Conservation (phyloP, 2,797 vertebrate species). For the Rhinophrynus dorsalis region DNA sequence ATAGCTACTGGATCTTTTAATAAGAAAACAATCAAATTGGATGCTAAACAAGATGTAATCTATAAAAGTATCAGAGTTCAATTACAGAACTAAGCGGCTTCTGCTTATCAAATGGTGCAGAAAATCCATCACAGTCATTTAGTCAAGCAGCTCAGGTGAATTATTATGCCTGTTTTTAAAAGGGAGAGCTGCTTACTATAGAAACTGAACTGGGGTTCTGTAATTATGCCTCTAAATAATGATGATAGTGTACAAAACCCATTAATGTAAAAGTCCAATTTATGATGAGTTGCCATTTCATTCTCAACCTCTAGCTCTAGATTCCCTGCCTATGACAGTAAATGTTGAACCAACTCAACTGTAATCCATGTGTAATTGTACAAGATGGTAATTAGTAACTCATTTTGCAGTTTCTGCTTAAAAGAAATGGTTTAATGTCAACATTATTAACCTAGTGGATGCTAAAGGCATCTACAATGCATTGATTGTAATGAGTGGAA, state of each 20-base stretch:
- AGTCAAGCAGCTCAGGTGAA: neutral
- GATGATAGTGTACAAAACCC: conserved; percentile 22
- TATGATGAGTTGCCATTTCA: conserved; percentile 32
- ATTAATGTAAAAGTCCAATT: conserved; percentile 25
- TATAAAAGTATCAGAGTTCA: neutral
- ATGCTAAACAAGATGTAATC: neutral
- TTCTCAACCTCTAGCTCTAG: conserved; percentile 28
- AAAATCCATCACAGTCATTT: conserved; percentile 22
- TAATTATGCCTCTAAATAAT: conserved; percentile 29
- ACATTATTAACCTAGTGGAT: conserved; percentile 11
- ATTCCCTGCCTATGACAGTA: conserved; percentile 8
- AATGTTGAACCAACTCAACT: conserved; percentile 15
- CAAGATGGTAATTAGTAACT: conserved; percentile 24
- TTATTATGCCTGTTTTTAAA: conserved; percentile 10
- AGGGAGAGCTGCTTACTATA: conserved; percentile 9
- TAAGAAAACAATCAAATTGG: neutral
- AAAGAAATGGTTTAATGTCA: conserved; percentile 32
- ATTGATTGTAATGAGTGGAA: too few relatives aligned
- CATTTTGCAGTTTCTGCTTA: conserved; percentile 30
- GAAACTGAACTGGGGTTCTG: neutral
- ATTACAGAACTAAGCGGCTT: conserved; percentile 1
- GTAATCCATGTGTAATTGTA: conserved; percentile 1
- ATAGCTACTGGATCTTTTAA: neutral
- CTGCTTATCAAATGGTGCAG: conserved; percentile 17
- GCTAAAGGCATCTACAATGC: too few relatives aligned